Percentiles rank a stretch among this genome's conserved stretches.
Evolutionary conservation across 2,888 invertebrate species (phyloP).

Genomic region (Zonitis immaculata): DNA sequence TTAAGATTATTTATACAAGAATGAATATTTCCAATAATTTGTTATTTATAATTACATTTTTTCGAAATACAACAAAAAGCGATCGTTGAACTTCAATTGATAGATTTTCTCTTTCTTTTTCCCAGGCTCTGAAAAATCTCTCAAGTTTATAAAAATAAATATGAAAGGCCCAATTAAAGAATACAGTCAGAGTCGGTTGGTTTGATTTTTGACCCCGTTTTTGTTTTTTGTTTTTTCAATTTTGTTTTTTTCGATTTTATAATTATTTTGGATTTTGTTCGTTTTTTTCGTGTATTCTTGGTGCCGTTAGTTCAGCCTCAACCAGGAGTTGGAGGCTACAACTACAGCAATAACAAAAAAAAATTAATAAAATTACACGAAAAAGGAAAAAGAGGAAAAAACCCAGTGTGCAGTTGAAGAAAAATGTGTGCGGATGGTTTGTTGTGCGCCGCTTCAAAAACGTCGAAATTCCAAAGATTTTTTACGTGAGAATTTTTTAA

Average conservation of each 20-base stretch:
- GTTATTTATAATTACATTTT: too few relatives aligned
- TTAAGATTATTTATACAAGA: too few relatives aligned
- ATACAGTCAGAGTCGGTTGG: slow-evolving; percentile 36
- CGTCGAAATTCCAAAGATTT: slow-evolving; percentile 33
- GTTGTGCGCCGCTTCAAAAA: slow-evolving; percentile 24
- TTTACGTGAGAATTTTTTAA: slow-evolving; percentile 46
- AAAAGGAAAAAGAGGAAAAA: slow-evolving; percentile 30
- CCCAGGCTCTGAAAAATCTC: slow-evolving; percentile 44
- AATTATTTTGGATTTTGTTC: slow-evolving; percentile 38
- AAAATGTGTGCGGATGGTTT: slow-evolving; percentile 12
- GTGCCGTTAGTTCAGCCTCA: slow-evolving; percentile 44
- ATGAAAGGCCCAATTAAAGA: slow-evolving; percentile 47
- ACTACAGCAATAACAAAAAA: too few relatives aligned
- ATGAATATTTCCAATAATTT: too few relatives aligned
- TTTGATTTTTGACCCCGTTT: slow-evolving; percentile 48
- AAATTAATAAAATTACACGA: slow-evolving; percentile 14
- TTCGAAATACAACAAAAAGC: slow-evolving; percentile 19
- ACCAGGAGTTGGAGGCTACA: too few relatives aligned
- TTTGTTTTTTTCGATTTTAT: not conserved
- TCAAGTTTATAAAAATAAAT: slow-evolving; percentile 49
- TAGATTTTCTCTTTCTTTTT: slow-evolving; percentile 47
- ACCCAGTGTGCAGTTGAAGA: slow-evolving; percentile 15
- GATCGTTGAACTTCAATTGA: slow-evolving; percentile 44
- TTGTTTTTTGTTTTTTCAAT: not conserved
- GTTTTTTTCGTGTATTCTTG: slow-evolving; percentile 32